These are phyloP conservation scores for Globia sparganii DNA, from an alignment of 2,888 invertebrate genomes.

Conservation along the genomic window DNA sequence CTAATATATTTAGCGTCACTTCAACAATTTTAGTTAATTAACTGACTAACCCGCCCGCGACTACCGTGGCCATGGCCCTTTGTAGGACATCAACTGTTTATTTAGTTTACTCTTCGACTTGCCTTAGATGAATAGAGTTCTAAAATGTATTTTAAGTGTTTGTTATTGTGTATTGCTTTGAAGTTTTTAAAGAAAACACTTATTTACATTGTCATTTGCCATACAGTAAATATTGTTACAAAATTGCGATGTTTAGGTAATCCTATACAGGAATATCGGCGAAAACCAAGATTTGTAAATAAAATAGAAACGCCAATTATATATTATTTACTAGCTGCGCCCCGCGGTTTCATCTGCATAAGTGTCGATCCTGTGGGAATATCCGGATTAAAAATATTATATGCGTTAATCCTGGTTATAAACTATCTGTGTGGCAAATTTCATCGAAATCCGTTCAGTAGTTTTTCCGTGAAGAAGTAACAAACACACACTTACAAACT, in stretches of 20 bases:
- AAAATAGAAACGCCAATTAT: not conserved
- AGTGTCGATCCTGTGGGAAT: too few species aligned
- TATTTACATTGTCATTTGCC: too few species aligned
- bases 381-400: too few species aligned
- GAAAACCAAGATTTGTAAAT: not conserved
- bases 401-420: too few species aligned
- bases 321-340: too few species aligned
- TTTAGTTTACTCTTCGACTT: not conserved
- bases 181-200: not conserved
- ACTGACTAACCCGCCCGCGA: constrained; percentile 31
- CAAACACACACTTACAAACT: too few species aligned
- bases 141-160: not conserved
- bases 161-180: not conserved
- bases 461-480: too few species aligned
- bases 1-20: constrained; percentile 76
- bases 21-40: constrained; percentile 78
- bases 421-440: too few species aligned
- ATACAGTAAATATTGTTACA: not conserved
- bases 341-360: too few species aligned
- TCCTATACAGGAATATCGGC: not conserved
- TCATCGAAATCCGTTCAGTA: too few species aligned
- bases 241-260: not conserved
- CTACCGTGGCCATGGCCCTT: constrained; percentile 30
- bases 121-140: not conserved
- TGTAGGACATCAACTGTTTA: constrained; percentile 6